Evolutionary conservation across 2,888 invertebrate genomes (phyloP).

Genomic region (Catocala sponsa): DNA sequence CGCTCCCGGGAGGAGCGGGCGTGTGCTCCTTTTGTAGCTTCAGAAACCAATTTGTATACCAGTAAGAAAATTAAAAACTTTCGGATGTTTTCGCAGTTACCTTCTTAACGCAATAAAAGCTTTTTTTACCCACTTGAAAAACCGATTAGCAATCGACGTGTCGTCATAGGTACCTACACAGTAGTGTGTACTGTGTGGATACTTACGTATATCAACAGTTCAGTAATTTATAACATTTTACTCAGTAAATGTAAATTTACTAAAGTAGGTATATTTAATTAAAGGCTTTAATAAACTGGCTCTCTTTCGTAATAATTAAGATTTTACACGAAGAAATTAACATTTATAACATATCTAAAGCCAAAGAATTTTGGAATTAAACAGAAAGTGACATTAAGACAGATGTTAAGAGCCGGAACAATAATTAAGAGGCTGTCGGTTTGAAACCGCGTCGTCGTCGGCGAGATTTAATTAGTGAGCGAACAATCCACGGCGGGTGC

Average conservation of each 20-base stretch:
- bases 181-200: too few species aligned
- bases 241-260: slow-evolving; percentile 12
- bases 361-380: slow-evolving; percentile 79
- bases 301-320: slow-evolving; percentile 47
- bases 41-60: slow-evolving; percentile 84
- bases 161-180: slow-evolving; percentile 11
- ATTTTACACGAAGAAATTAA: slow-evolving; percentile 64
- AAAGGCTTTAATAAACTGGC: slow-evolving; percentile 27
- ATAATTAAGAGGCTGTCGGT: slow-evolving; percentile 87
- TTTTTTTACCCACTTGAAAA: slow-evolving; percentile 52
- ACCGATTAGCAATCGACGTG: slow-evolving; percentile 32
- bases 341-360: slow-evolving; percentile 66
- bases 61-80: slow-evolving; percentile 83
- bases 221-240: slow-evolving; percentile 26
- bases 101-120: slow-evolving; percentile 66
- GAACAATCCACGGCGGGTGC: slow-evolving; percentile 68
- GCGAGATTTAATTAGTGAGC: slow-evolving; percentile 86
- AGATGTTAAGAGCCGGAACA: slow-evolving; percentile 86
- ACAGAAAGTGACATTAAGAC: slow-evolving; percentile 84
- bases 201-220: slow-evolving; percentile 15
- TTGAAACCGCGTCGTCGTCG: slow-evolving; percentile 81
- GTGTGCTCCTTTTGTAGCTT: slow-evolving; percentile 81
- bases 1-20: slow-evolving; percentile 65
- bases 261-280: slow-evolving; percentile 25
- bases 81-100: slow-evolving; percentile 68